A percentile compares a stretch with the other conserved stretches of the same genome.
These are phyloP conservation scores for Syncerus caffer DNA, from an alignment of 2,797 vertebrate genomes.

Conservation along the genomic window DNA sequence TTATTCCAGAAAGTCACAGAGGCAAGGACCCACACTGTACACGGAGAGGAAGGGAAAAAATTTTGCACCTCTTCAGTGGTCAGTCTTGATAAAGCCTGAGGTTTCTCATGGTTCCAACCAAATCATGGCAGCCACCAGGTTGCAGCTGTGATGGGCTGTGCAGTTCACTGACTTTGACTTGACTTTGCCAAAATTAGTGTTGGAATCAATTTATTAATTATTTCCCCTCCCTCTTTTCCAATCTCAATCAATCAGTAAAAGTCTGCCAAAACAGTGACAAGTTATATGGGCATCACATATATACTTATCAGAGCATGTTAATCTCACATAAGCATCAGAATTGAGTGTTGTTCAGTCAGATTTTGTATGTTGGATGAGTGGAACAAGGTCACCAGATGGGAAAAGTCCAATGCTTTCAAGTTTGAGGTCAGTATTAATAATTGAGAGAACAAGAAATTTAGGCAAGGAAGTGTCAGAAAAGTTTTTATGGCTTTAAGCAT, in stretches of 20 bases:
- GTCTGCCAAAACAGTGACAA: not conserved
- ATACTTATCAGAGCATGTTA: not conserved
- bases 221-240: not conserved
- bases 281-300: not conserved
- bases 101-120: not conserved
- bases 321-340: not conserved
- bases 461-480: not conserved
- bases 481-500: not conserved
- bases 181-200: not conserved
- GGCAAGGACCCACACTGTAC: rapidly evolving
- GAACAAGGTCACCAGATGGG: not conserved
- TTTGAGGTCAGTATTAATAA: not conserved
- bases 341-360: rapidly evolving
- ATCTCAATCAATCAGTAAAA: not conserved
- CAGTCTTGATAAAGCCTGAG: not conserved
- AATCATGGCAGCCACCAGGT: not conserved
- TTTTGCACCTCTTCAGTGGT: not conserved
- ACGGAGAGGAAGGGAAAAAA: not conserved
- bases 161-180: not conserved
- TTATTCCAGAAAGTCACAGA: not conserved
- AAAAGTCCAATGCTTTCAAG: not conserved
- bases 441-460: not conserved
- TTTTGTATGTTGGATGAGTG: not conserved
- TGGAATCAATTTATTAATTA: not conserved
- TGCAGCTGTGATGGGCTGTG: not conserved